Evolutionary conservation across 2,113 vertebrate species (phyloP), one percentile per base, ranked within the genome.

Genomic region (Hystrix cristata): DNA sequence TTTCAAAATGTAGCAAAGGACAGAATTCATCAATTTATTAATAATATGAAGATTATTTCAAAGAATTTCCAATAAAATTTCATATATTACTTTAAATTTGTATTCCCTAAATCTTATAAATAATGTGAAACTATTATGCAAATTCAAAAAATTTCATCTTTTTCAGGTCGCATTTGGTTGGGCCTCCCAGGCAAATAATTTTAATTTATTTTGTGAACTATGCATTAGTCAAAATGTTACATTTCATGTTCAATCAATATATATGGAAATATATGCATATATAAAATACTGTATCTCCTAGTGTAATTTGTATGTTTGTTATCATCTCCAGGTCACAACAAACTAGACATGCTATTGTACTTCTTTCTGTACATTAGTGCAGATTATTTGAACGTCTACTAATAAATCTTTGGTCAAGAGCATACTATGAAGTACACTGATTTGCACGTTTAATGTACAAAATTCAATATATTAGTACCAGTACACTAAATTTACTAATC

Each of bases 371-470:
- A 91, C 3, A 51, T 34, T 29, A 55, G 2, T 59, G 62, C 15
- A 16, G 5, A 72, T 60, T 78, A 93, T 80, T 38, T 95, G 5
- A 29, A 62, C 62, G 4, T 89, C 19, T 85, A 34, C 65, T 82
- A 78, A 16, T 74, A 93, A 93, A 93, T 94, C 46, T 76, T 19
- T 90, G 76, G 67, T 84, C 18, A 67, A 84, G 14, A 60, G 27
- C 12, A 53, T 6, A 34, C 6, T 59, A n/a, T 48, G 34, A 83
- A 81, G 15, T 51, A 74, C 59, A 62, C 53, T 46, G 38, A 3
- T 79, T 64, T 71, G n/a, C 18, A 1, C 31, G 34, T 38, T 74
- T 79, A 31, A 13, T 43, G 7, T 34, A 46, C 15, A 48, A n/a
- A 59, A 43, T 51, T 89, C 13, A 74, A 5, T 16, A 29, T 51